Evolutionary conservation across 2,888 invertebrate genomes (phyloP).

Genomic region (Lutraria lutraria): DNA sequence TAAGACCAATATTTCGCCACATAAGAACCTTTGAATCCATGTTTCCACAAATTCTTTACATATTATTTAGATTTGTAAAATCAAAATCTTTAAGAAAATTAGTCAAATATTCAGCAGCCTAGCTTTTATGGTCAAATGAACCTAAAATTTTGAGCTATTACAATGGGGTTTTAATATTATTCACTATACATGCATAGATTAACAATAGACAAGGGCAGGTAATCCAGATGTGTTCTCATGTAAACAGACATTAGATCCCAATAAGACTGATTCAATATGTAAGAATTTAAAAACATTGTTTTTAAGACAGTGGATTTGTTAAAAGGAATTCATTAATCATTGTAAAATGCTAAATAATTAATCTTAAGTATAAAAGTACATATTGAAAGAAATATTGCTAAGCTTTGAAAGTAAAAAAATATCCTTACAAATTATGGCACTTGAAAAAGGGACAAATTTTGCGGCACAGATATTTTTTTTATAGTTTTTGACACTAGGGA

Average conservation of each 20-base stretch:
- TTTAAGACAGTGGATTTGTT: background rate
- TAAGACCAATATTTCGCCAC: too few relatives aligned
- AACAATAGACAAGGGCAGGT: too few relatives aligned
- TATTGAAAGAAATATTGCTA: too few relatives aligned
- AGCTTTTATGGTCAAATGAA: background rate
- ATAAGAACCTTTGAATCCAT: background rate
- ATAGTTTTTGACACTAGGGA: slow-evolving; percentile 5
- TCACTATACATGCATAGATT: background rate
- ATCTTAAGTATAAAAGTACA: too few relatives aligned
- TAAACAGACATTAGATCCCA: background rate
- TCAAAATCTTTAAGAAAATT: background rate
- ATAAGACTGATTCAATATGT: background rate
- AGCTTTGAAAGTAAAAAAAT: background rate
- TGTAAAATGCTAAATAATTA: too few relatives aligned
- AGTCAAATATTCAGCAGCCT: slow-evolving; percentile 6
- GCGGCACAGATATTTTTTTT: background rate
- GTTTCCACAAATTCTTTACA: too few relatives aligned
- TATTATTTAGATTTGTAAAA: too few relatives aligned
- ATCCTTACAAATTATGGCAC: background rate
- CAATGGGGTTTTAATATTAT: background rate
- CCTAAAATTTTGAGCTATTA: background rate
- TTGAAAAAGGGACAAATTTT: background rate
- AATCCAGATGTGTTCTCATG: background rate
- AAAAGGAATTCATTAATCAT: too few relatives aligned
- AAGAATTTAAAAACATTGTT: background rate